These are phyloP conservation scores for Brachyptera risi DNA, from an alignment of 2,888 invertebrate genomes.

Conservation along the genomic window DNA sequence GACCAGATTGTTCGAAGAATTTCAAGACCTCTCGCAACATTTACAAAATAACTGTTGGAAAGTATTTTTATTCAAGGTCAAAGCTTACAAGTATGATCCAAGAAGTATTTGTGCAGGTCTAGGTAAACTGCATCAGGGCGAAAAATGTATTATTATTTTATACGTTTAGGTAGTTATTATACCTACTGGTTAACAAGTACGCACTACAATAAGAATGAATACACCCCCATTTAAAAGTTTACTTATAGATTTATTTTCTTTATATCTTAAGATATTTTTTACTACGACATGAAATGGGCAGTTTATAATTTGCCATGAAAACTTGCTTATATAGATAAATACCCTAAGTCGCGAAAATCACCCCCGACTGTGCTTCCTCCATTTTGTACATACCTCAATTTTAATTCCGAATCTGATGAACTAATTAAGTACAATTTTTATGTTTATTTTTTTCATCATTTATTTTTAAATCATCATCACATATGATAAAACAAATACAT, in stretches of 20 bases:
- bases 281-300: slow-evolving; percentile 18
- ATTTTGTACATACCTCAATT: slow-evolving; percentile 31
- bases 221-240: slow-evolving; percentile 20
- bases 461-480: slow-evolving; percentile 14
- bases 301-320: slow-evolving; percentile 11
- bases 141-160: slow-evolving; percentile 5
- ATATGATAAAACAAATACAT: slow-evolving; percentile 4
- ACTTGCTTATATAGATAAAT: slow-evolving; percentile 6
- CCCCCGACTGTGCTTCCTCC: slow-evolving; percentile 28
- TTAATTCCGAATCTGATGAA: not conserved
- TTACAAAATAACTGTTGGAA: not conserved
- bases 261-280: not conserved
- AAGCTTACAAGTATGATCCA: slow-evolving; percentile 2
- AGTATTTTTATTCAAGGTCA: not conserved
- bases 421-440: slow-evolving; percentile 28
- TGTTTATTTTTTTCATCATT: slow-evolving; percentile 7
- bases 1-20: not conserved
- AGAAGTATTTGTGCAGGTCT: not conserved
- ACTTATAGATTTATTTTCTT: slow-evolving; percentile 3
- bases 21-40: not conserved
- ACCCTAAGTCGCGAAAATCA: slow-evolving; percentile 6
- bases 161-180: slow-evolving; percentile 1
- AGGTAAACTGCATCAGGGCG: too few relatives aligned
- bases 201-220: slow-evolving; percentile 20
- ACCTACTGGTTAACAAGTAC: slow-evolving; percentile 13